phyloP scores from a whole-genome alignment of 2,113 vertebrate genomes.

The Urocolius indicus region DNA sequence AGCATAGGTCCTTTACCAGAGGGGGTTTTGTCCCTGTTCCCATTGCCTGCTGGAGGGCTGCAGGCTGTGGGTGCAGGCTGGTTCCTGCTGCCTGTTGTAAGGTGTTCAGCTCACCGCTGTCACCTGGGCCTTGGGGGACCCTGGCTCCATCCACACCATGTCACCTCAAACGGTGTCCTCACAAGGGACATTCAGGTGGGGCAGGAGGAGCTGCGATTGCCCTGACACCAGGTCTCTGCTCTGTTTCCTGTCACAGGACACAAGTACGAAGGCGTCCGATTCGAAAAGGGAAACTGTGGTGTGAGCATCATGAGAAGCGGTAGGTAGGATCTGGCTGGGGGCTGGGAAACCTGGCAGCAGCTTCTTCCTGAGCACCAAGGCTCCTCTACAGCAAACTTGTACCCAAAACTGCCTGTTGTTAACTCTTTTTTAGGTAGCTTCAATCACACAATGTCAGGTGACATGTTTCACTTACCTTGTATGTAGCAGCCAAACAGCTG shows the following conservation, averaged over 20 bases:
- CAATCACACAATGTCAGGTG: neutral
- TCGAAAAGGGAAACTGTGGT: constrained; percentile 98
- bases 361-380: neutral
- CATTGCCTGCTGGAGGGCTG: neutral
- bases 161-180: neutral
- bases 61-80: neutral
- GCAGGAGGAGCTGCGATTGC: neutral
- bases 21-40: neutral
- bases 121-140: neutral
- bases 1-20: neutral
- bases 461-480: fast-evolving
- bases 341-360: neutral
- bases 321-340: constrained; percentile 69
- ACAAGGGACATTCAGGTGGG: neutral
- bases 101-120: fast-evolving
- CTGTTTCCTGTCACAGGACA: constrained; percentile 83
- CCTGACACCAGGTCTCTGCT: neutral
- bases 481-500: neutral
- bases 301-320: constrained; percentile 99
- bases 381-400: neutral
- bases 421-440: neutral
- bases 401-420: neutral
- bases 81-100: neutral
- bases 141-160: neutral
- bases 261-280: constrained; percentile 97